A percentile compares a stretch with the other conserved stretches of the same genome.
Conservation (phyloP, 1,140 invertebrate species). For the Saxidomus purpurata region DNA sequence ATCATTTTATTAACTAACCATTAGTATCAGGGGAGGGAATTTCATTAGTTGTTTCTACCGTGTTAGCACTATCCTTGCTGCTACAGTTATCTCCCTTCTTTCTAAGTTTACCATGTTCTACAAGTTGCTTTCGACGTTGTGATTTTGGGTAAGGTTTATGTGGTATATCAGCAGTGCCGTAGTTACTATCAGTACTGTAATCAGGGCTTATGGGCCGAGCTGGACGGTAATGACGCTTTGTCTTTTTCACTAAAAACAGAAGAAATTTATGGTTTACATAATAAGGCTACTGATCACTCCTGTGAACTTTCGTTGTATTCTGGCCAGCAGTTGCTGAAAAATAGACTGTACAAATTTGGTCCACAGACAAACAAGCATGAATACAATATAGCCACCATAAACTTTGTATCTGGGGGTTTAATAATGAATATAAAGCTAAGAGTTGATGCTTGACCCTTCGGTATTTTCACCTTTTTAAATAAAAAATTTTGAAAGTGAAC, state of each 20-base stretch:
- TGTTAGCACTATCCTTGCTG: neutral
- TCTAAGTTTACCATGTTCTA: conserved; percentile 74
- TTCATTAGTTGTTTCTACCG: neutral
- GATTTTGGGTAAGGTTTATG: conserved; percentile 84
- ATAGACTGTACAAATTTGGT: too few species aligned
- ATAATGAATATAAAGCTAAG: too few species aligned
- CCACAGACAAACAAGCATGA: too few species aligned
- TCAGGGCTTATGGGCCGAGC: conserved; percentile 83
- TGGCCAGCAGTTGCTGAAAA: too few species aligned
- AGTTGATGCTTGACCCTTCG: too few species aligned
- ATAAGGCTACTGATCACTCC: too few species aligned
- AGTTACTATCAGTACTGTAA: conserved; percentile 87
- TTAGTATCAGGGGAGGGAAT: neutral
- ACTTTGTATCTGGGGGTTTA: too few species aligned
- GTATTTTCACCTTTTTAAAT: too few species aligned
- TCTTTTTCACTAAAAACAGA: conserved; percentile 15
- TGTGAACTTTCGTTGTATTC: too few species aligned
- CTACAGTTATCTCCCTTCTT: conserved; percentile 41
- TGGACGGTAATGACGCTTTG: conserved; percentile 70
- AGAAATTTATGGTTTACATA: too few species aligned
- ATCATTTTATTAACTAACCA: conserved; percentile 37
- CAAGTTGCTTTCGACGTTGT: conserved; percentile 82
- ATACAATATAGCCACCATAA: too few species aligned
- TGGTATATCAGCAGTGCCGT: conserved; percentile 80
- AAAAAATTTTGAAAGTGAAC: too few species aligned